phyloP scores from a whole-genome alignment of 30 jellyfish, hydroid and myxozoan genomes.

The Aurelia sp. region DNA sequence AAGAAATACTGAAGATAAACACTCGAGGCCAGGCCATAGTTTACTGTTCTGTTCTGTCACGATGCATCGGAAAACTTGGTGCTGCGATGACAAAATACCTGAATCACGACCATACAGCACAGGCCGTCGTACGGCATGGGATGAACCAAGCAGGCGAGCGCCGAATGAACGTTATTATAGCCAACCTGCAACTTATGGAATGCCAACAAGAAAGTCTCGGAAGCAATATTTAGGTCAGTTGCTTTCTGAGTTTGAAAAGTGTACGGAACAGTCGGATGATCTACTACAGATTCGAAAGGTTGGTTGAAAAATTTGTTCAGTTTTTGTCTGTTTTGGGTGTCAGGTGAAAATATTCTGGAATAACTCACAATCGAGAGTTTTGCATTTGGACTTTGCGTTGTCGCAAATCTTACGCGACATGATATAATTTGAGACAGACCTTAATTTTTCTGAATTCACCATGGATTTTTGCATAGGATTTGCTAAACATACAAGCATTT shows the following conservation, averaged over 20 bases:
- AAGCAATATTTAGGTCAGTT: slow-evolving; percentile 59
- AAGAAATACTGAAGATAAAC: too few relatives aligned
- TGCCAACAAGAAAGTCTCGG: slow-evolving; percentile 31
- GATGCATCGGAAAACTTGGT: background rate
- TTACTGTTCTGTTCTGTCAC: background rate
- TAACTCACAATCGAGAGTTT: too few relatives aligned
- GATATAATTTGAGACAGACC: too few relatives aligned
- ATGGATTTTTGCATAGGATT: too few relatives aligned
- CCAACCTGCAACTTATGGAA: background rate
- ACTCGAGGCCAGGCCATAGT: background rate
- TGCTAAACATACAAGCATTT: too few relatives aligned
- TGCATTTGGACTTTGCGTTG: too few relatives aligned
- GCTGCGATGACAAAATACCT: background rate
- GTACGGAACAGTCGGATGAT: slow-evolving; percentile 75
- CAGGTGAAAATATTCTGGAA: too few relatives aligned
- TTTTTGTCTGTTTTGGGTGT: too few relatives aligned
- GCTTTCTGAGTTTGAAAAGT: slow-evolving; percentile 77
- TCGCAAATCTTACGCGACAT: too few relatives aligned
- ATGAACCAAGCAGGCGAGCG: background rate
- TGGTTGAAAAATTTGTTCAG: background rate
- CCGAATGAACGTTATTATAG: background rate
- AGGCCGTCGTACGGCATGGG: background rate
- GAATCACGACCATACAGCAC: background rate
- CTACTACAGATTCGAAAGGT: slow-evolving; percentile 50
- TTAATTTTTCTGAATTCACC: too few relatives aligned